Percentiles rank a stretch among this genome's conserved stretches.
Conservation (phyloP, 92 coral and sea anemone genomes). For the Heteractis magnifica region DNA sequence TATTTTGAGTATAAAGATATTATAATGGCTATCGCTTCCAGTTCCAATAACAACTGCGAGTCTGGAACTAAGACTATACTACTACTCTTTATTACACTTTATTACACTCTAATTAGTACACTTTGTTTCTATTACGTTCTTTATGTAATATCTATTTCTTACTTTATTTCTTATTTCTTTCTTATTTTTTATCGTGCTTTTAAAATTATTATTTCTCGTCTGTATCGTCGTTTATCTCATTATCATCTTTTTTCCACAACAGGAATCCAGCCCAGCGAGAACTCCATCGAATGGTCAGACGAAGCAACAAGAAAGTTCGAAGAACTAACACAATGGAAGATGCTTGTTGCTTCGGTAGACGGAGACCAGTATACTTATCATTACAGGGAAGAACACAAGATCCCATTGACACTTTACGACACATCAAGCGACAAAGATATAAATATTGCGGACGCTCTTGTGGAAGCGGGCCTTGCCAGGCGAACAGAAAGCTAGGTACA, state of each 20-base stretch:
- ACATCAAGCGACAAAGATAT: slow-evolving; percentile 70
- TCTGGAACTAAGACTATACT: no score
- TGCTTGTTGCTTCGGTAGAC: slow-evolving; percentile 70
- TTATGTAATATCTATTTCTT: no score
- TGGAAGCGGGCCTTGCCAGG: slow-evolving; percentile 63
- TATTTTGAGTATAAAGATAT: no score
- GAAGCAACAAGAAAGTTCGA: slow-evolving; percentile 64
- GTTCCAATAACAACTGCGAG: no score
- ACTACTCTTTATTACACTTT: no score
- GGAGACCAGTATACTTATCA: slow-evolving; percentile 47
- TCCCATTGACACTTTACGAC: slow-evolving; percentile 70
- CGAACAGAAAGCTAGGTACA: slow-evolving; percentile 17
- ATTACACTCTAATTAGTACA: no score
- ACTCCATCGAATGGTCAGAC: slow-evolving; percentile 71
- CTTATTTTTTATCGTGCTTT: neutral
- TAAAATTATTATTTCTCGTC: neutral
- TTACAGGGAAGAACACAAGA: slow-evolving; percentile 53
- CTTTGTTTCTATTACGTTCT: no score
- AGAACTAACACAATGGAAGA: slow-evolving; percentile 48
- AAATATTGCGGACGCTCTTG: slow-evolving; percentile 61
- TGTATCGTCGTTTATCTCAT: no score
- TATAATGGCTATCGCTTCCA: no score
- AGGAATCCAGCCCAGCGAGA: slow-evolving; percentile 44
- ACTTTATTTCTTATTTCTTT: neutral
- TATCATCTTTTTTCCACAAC: neutral